Evolutionary conservation across 2,113 vertebrate species (phyloP).

Genomic region (Sialia sialis): DNA sequence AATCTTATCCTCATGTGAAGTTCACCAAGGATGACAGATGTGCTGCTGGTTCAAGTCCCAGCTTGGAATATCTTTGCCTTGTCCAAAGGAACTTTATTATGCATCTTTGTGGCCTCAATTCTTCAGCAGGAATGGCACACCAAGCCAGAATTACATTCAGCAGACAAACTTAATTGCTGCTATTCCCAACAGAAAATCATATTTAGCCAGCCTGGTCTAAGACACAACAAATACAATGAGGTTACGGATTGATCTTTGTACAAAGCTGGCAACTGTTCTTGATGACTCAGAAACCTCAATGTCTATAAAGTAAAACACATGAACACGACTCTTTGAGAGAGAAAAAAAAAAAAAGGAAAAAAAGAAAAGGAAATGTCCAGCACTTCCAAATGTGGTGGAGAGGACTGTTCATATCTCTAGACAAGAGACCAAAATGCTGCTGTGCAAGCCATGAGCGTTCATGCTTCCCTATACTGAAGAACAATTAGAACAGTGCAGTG

Average conservation of each 20-base stretch:
- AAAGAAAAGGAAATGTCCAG: not conserved
- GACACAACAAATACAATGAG: not conserved
- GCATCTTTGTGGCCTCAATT: not conserved
- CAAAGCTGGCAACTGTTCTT: not conserved
- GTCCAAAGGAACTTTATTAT: not conserved
- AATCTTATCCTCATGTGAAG: not conserved
- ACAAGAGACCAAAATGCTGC: conserved; percentile 27
- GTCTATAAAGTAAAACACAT: not conserved
- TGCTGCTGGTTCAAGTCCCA: not conserved
- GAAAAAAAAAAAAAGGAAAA: not conserved
- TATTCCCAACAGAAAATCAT: conserved; percentile 4
- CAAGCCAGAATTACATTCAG: not conserved
- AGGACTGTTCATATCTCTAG: not conserved
- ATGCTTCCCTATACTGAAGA: not conserved
- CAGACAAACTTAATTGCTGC: conserved; percentile 5
- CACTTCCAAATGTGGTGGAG: not conserved
- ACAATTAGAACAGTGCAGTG: not conserved
- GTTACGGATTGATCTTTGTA: not conserved
- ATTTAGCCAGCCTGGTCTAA: not conserved
- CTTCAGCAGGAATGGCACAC: not conserved
- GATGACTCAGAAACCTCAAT: not conserved
- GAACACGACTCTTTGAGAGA: not conserved
- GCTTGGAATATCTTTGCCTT: not conserved
- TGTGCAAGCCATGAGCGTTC: conserved; percentile 1
- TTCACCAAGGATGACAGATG: not conserved